Evolutionary conservation across 2,113 vertebrate genomes (phyloP).

Genomic region (Chitala chitala): DNA sequence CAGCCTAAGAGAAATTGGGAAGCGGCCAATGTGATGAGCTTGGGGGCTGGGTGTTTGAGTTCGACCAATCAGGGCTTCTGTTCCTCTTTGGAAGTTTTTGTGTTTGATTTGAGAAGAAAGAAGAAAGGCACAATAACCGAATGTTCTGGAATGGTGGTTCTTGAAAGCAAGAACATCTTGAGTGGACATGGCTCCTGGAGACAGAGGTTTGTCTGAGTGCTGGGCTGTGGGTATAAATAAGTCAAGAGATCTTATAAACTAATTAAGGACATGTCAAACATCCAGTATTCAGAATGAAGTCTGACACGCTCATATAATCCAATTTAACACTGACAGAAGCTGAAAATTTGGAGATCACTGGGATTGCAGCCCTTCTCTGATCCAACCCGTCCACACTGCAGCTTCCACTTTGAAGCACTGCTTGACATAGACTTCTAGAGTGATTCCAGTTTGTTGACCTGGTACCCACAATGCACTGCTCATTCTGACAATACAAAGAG

Average conservation of each 20-base stretch:
- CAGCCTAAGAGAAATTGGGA: neutral
- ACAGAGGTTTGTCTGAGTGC: neutral
- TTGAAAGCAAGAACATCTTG: too few species aligned
- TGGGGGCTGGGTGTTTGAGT: neutral
- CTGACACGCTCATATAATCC: constrained; percentile 63
- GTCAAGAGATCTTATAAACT: constrained; percentile 59
- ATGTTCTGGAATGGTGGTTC: too few species aligned
- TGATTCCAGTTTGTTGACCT: constrained; percentile 61
- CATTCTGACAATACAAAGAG: constrained; percentile 44
- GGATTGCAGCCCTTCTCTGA: constrained; percentile 52
- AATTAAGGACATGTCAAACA: constrained; percentile 64
- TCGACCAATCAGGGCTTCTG: neutral
- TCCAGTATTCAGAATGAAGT: constrained; percentile 65
- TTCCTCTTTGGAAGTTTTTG: neutral
- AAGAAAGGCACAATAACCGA: too few species aligned
- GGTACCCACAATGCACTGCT: constrained; percentile 33
- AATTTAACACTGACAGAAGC: constrained; percentile 69
- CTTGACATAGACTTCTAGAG: constrained; percentile 63
- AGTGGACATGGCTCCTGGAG: neutral
- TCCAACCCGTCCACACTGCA: constrained; percentile 32
- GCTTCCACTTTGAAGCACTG: constrained; percentile 62
- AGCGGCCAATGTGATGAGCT: neutral
- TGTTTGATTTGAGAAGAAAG: neutral
- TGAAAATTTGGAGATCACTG: constrained; percentile 53
- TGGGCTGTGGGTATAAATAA: neutral